phyloP scores from a whole-genome alignment of 1,140 invertebrate genomes.

The Octopus bimaculoides region DNA sequence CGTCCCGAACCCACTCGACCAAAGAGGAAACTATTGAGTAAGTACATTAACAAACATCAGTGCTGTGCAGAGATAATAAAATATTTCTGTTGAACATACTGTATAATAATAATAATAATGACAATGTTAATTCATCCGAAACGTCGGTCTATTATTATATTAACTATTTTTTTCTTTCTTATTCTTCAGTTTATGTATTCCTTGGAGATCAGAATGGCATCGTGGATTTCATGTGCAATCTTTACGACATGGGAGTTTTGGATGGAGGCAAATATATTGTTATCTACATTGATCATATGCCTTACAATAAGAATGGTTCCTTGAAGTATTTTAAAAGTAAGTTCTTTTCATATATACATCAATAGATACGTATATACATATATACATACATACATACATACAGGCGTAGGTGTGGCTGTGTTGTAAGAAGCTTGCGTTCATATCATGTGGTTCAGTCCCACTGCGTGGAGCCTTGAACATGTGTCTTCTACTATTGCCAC shows the following conservation, averaged over 20 bases:
- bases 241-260: slow-evolving; percentile 83
- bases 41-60: no score
- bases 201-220: slow-evolving; percentile 77
- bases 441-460: no score
- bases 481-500: no score
- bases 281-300: slow-evolving; percentile 89
- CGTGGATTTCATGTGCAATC: slow-evolving; percentile 84
- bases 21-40: no score
- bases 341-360: no score
- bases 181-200: slow-evolving; percentile 83
- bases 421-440: no score
- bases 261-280: slow-evolving; percentile 92
- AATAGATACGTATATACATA: no score
- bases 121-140: not conserved
- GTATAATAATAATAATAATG: not conserved
- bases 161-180: slow-evolving; percentile 15
- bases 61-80: no score
- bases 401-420: no score
- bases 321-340: slow-evolving; percentile 86
- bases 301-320: slow-evolving; percentile 69
- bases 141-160: not conserved
- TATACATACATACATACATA: no score
- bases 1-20: no score
- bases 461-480: no score
- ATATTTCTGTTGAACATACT: not conserved